A percentile compares a stretch with the other conserved stretches of the same genome.
Conservation (phyloP, 2,113 vertebrate species). For the Hydropotes inermis region DNA sequence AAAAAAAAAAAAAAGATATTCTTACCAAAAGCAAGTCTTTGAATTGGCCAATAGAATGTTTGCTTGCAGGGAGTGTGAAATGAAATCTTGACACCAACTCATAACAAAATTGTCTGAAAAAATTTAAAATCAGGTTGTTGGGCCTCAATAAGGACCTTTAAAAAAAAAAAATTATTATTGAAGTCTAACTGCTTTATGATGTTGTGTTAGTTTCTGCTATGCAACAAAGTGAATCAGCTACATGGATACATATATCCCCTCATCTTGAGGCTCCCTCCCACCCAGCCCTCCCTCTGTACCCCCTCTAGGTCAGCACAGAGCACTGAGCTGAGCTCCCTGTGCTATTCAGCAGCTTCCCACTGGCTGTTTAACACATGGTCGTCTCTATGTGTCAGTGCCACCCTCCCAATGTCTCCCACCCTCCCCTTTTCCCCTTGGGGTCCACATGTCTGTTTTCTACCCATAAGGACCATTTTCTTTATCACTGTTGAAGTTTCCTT, state of each 20-base stretch:
- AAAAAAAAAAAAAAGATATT: not conserved
- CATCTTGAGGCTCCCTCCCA: not conserved
- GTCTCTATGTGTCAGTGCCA: not conserved
- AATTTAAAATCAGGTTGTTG: not conserved
- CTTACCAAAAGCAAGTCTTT: not conserved
- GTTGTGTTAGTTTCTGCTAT: not conserved
- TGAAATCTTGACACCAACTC: not conserved
- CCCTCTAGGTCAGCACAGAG: not conserved
- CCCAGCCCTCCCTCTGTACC: accelerated
- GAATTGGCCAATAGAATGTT: not conserved
- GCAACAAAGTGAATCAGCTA: not conserved
- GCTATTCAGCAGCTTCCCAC: not conserved
- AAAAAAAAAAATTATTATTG: not conserved
- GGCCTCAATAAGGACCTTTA: not conserved
- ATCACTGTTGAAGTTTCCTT: not conserved
- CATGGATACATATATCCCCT: not conserved
- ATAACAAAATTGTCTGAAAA: not conserved
- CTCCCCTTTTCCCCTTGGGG: not conserved
- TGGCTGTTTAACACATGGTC: not conserved
- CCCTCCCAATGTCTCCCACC: not conserved
- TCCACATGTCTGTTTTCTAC: not conserved
- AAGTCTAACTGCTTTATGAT: not conserved
- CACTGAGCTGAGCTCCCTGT: not conserved
- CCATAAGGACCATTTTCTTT: not conserved
- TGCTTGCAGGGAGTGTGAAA: not conserved